A percentile compares a stretch with the other conserved stretches of the same genome.
Conservation (phyloP, 2,113 vertebrate genomes). For the Panthera leo region DNA sequence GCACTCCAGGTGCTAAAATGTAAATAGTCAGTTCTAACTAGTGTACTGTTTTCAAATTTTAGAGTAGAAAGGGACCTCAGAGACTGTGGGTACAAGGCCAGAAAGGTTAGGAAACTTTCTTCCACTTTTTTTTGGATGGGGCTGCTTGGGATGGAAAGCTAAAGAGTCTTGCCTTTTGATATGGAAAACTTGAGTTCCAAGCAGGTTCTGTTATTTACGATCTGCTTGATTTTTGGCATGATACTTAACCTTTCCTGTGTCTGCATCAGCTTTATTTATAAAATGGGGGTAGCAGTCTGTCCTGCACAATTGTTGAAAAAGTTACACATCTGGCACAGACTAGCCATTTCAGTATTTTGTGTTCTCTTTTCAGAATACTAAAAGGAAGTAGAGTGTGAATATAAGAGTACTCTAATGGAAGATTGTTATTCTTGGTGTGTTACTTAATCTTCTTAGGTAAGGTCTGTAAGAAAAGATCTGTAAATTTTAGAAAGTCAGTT, state of each 20-base stretch:
- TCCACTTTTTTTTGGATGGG: background rate
- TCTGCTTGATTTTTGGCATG: background rate
- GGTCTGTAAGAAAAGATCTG: background rate
- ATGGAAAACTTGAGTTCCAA: background rate
- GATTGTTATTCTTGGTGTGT: background rate
- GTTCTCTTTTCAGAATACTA: background rate
- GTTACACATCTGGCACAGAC: background rate
- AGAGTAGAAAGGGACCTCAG: background rate
- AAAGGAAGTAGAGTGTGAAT: background rate
- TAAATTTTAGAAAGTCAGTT: constrained; percentile 22
- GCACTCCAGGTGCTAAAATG: background rate
- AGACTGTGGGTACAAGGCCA: background rate
- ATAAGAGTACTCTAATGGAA: background rate
- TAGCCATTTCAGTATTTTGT: background rate
- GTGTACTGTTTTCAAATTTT: background rate
- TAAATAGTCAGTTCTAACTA: background rate
- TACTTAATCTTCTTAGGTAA: background rate
- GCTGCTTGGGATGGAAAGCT: background rate
- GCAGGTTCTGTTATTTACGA: background rate
- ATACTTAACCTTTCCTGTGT: background rate
- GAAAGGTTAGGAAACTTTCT: background rate
- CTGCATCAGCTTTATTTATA: background rate
- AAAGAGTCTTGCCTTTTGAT: background rate
- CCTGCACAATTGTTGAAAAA: background rate
- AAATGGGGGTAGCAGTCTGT: background rate